Base-by-base conservation (phyloP, 2,888 invertebrate genomes). In the Pollenia amentaria region DNA sequence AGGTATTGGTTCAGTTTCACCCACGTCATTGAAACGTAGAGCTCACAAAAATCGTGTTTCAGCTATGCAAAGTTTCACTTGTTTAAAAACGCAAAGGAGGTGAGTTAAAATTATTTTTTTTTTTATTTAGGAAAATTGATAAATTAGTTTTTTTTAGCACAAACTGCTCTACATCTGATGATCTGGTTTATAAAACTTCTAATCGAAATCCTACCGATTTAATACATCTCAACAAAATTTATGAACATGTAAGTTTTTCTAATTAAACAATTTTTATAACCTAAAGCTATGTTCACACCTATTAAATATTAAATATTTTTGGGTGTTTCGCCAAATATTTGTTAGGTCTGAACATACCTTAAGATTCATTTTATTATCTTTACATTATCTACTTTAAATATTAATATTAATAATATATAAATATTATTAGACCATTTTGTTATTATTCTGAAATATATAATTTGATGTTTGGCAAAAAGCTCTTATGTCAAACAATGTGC, bases 1-100 rank as follows among this genome's bases (percentile, higher is more conserved):
- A 48, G 96, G 95, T 55, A 94, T 94, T 88, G 95, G 95, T 9
- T 95, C 95, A 0, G 94, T 95, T 38, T 95, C 95, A 3, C 94
- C 95, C 0, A 94, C 94, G 62, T 94, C 95, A 0, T 70, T 93
- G 4, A 92, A 92, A 86, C 90, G 92, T 62, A 90, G 93, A 18
- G 88, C 89, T 14, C 89, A 91, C 70, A 88, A 89, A 42, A 89
- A 88, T 60, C 89, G 87, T 62, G 85, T 84, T 38, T 65, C 51
- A 12, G 60, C 87, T 29, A 89, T 88, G 70, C 90, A 88, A 55
- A 89, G 84, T 84, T 89, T 89, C 83, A 86, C 87, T 38, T 89
- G 88, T 69, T 48, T 89, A 48, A 86, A 79, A 44, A 76, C 70
- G 18, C 46, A 80, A 21, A 21, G 40, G 18, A 76, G 78, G 87